Evolutionary conservation across 2,797 vertebrate genomes (phyloP), one percentile per base, ranked within the genome.

Genomic region (Oreochromis mossambicus): DNA sequence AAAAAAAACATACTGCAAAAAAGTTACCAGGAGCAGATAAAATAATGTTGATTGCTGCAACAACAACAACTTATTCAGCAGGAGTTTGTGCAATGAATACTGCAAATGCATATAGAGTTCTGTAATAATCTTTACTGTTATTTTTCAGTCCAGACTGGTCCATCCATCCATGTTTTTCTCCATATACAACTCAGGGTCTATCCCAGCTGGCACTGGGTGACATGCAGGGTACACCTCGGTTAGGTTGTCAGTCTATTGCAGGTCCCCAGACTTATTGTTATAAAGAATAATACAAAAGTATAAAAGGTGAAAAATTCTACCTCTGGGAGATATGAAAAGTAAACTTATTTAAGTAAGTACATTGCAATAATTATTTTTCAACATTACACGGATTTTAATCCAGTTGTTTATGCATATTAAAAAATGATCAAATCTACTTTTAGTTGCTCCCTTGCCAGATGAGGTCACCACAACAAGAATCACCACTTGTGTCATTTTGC

Each of bases 1-100:
- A 79, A 88, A 80, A 75, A 80, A 89, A 88, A 61, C 61, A 41
- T 21, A 21, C n/a, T 29, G 82, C 85, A 87, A 84, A 26, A 85
- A 92, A 82, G 80, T 87, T 76, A 81, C 77, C 55, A 79, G 63
- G 26, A 21, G 46, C 61, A 73, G 79, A 84, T 82, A 32, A 77
- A 89, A 86, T 66, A 80, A 82, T 79, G 46, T 19, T 43, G 68
- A 81, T 83, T 21, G 38, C 56, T 77, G 17, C 34, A 32, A 6
- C 17, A 81, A 7, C n/a, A 81, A 32, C 26, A 86, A 48, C 34
- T 51, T 84, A 76, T 78, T 77, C 73, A 83, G 15, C 15, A 41
- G n/a, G 75, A 26, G 32, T 4, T 36, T 52, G 12, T 36, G 15
- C 34, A 6, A 19, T 11, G 29, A 55, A 80, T 11, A 52, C 51